A percentile compares a stretch with the other conserved stretches of the same genome.
phyloP scores from a whole-genome alignment of 2,113 vertebrate genomes.

The Baryphthengus martii region DNA sequence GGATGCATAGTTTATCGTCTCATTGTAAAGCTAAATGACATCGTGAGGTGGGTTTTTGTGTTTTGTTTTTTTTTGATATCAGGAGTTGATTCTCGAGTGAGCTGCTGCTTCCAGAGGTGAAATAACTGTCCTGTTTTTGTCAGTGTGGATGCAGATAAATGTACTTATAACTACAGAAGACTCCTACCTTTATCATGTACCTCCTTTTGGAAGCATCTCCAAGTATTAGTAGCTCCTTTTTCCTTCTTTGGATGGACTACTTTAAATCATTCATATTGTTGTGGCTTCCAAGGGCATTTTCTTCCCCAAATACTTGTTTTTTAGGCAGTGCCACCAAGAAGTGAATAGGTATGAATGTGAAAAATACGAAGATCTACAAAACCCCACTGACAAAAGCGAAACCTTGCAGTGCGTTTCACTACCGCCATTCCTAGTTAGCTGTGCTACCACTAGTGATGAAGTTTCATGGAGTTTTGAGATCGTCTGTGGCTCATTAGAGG shows the following conservation, averaged over 20 bases:
- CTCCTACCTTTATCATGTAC: not conserved
- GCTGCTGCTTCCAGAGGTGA: slow-evolving; percentile 10
- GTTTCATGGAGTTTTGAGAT: no score
- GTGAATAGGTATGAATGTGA: not conserved
- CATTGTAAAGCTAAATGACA: slow-evolving; percentile 5
- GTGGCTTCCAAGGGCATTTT: not conserved
- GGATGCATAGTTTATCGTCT: not conserved
- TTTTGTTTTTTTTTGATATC: not conserved
- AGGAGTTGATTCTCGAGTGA: not conserved
- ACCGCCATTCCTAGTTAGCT: not conserved
- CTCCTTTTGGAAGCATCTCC: not conserved
- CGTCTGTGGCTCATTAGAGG: not conserved
- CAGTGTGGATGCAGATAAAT: not conserved
- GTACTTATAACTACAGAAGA: not conserved
- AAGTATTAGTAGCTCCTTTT: not conserved
- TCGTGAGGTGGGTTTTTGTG: not conserved
- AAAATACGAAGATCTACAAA: not conserved
- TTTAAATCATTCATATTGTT: not conserved
- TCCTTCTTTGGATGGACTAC: not conserved
- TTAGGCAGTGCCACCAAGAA: not conserved
- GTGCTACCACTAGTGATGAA: not conserved
- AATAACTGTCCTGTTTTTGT: slow-evolving; percentile 6
- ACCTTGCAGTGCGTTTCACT: not conserved
- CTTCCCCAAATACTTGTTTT: not conserved
- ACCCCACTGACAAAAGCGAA: not conserved